Evolutionary conservation across 2,888 invertebrate species (phyloP).

Genomic region (Hirtodrosophila confusa): DNA sequence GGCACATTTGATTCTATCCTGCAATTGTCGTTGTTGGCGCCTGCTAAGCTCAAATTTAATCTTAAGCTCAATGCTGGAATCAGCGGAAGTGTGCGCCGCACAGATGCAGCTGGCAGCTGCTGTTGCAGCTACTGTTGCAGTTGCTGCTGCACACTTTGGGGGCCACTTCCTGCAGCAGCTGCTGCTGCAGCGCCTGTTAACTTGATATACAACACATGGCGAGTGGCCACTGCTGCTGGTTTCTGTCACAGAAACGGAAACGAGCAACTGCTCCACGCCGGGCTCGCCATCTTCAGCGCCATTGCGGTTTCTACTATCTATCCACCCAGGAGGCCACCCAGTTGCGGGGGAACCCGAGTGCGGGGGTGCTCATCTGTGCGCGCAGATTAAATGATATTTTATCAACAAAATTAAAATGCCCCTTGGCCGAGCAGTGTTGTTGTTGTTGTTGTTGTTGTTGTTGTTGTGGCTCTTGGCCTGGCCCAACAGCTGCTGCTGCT

Average conservation of each 20-base stretch:
- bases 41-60: conserved; percentile 40
- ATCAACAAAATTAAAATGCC: conserved; percentile 73
- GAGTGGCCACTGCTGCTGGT: conserved; percentile 33
- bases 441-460: conserved; percentile 14
- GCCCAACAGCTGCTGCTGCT: conserved; percentile 31
- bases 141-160: conserved; percentile 4
- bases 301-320: conserved; percentile 39
- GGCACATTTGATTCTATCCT: conserved; percentile 7
- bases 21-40: conserved; percentile 25
- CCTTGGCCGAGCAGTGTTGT: conserved; percentile 18
- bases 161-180: conserved; percentile 25
- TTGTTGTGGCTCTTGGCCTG: conserved; percentile 13
- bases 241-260: conserved; percentile 50
- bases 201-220: conserved; percentile 52
- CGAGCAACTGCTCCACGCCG: conserved; percentile 27
- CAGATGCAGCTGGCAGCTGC: conserved; percentile 27
- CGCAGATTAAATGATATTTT: conserved; percentile 74
- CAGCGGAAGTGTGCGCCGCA: conserved; percentile 43
- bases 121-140: conserved; percentile 29
- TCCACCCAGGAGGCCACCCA: neutral
- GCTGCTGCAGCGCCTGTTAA: conserved; percentile 28
- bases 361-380: conserved; percentile 44
- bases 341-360: neutral
- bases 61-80: conserved; percentile 28
- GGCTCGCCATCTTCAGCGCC: conserved; percentile 35